Conservation (phyloP, 2,888 invertebrate species). For the Tricholauxania praeusta region DNA sequence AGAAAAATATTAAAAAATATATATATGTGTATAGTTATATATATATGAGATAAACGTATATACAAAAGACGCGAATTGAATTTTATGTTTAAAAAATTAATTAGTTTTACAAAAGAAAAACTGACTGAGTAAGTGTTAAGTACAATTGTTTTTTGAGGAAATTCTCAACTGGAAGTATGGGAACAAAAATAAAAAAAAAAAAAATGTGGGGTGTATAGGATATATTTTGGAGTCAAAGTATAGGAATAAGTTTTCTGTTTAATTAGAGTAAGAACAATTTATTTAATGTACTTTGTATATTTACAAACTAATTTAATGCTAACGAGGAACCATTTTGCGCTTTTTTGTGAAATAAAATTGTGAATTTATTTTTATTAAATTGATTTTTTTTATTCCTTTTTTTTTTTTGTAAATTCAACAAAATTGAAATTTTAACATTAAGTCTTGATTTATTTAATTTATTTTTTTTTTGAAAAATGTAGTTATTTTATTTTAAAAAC, state of each 20-base stretch:
- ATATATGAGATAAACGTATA: conserved; percentile 21
- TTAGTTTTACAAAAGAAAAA: not conserved
- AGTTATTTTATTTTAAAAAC: conserved; percentile 41
- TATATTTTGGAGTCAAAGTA: too few relatives aligned
- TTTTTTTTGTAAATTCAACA: conserved; percentile 44
- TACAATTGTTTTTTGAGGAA: not conserved
- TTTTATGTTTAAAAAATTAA: not conserved
- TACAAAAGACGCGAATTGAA: not conserved
- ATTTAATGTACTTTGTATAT: conserved; percentile 47
- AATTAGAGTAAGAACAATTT: conserved; percentile 23
- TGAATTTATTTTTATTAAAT: conserved; percentile 22
- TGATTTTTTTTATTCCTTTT: conserved; percentile 30
- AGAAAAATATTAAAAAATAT: conserved; percentile 40
- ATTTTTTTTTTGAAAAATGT: conserved; percentile 30
- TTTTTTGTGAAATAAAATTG: conserved; percentile 40
- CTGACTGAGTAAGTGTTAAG: not conserved
- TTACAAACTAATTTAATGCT: conserved; percentile 58
- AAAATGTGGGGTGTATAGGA: too few relatives aligned
- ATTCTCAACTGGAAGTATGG: too few relatives aligned
- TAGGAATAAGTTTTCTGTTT: too few relatives aligned
- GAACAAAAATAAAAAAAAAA: too few relatives aligned
- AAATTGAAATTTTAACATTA: conserved; percentile 43
- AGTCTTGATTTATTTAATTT: conserved; percentile 24
- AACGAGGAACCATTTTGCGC: conserved; percentile 60
- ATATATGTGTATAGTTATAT: conserved; percentile 33